phyloP scores from a whole-genome alignment of 2,888 invertebrate species.

The Doris montereyensis region DNA sequence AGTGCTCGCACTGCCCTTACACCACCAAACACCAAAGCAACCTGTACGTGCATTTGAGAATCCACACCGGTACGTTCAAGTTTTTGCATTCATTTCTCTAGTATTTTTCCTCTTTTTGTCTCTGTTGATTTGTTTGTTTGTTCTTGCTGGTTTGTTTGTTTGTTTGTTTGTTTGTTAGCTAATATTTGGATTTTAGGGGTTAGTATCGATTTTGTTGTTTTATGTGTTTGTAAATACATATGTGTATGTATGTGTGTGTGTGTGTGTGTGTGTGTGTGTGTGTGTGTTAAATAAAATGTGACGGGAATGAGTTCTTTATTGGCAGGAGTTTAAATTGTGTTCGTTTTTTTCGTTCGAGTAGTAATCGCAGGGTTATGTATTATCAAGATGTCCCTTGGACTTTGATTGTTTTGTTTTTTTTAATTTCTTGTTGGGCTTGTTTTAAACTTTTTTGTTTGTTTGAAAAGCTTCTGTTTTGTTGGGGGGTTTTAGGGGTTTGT shows the following conservation, averaged over 20 bases:
- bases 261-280: not conserved
- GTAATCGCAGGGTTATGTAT: too few relatives aligned
- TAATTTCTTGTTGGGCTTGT: too few relatives aligned
- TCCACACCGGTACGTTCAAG: slow-evolving; percentile 70
- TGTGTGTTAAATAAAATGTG: not conserved
- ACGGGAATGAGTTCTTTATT: too few relatives aligned
- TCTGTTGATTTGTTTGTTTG: not conserved
- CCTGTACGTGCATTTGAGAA: slow-evolving; percentile 71
- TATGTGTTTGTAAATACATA: not conserved
- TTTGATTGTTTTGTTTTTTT: too few relatives aligned
- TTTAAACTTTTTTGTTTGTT: too few relatives aligned
- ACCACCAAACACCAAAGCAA: slow-evolving; percentile 73
- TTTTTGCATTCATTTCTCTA: not conserved
- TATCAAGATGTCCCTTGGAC: too few relatives aligned
- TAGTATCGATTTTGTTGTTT: too few relatives aligned
- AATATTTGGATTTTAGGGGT: not conserved
- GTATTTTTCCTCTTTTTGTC: not conserved
- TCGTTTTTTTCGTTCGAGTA: too few relatives aligned
- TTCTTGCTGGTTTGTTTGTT: not conserved
- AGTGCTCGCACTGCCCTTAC: slow-evolving; percentile 72
- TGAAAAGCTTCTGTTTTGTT: too few relatives aligned
- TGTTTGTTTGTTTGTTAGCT: not conserved
- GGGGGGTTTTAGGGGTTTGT: too few relatives aligned
- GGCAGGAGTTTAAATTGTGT: too few relatives aligned
- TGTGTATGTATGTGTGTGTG: not conserved